These are phyloP conservation scores for Labia minor DNA, from an alignment of 2,888 invertebrate species.

Conservation along the genomic window DNA sequence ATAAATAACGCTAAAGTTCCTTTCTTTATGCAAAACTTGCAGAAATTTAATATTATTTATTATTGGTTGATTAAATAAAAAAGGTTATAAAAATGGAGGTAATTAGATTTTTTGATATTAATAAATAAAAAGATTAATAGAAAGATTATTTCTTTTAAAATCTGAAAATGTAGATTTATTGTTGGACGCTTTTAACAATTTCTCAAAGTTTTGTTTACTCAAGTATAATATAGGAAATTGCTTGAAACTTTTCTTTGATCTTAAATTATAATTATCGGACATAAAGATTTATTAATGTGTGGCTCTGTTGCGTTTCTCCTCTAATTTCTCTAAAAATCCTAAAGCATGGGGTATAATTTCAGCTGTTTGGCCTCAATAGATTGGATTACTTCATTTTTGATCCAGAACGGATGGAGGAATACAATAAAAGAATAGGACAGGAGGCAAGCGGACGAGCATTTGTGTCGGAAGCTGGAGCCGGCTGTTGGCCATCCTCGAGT, in stretches of 20 bases:
- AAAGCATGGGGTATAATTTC: not conserved
- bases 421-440: not conserved
- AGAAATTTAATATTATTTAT: too few relatives aligned
- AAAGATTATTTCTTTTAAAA: too few relatives aligned
- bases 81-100: too few relatives aligned
- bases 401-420: not conserved
- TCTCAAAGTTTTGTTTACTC: conserved; percentile 4
- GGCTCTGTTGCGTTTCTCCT: not conserved
- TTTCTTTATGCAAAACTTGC: too few relatives aligned
- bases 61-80: too few relatives aligned
- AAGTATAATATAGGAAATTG: not conserved
- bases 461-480: too few relatives aligned
- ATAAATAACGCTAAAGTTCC: too few relatives aligned
- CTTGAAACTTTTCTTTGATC: not conserved
- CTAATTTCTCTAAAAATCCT: not conserved
- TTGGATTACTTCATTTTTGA: not conserved
- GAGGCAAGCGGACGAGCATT: not conserved
- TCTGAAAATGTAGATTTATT: not conserved
- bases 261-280: conserved; percentile 5
- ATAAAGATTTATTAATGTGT: conserved; percentile 7
- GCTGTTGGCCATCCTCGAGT: not conserved
- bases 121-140: too few relatives aligned
- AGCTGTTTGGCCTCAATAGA: not conserved
- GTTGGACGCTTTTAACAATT: conserved; percentile 13
- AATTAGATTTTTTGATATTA: too few relatives aligned